Conservation (phyloP, 2,888 invertebrate genomes). For the Stenolophus ochropezus region DNA sequence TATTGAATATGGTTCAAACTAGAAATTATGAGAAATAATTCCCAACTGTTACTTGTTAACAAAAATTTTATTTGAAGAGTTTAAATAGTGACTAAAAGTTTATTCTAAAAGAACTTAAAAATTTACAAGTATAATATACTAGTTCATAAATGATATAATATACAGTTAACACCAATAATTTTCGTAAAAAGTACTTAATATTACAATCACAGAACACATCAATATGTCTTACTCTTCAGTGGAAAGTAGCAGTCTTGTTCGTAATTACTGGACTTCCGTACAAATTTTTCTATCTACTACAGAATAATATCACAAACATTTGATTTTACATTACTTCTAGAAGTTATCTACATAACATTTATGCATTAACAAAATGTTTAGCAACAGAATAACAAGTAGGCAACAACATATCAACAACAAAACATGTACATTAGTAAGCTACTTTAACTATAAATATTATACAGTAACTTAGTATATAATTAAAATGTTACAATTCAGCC, state of each 20-base stretch:
- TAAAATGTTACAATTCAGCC: not conserved
- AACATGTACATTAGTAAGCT: not conserved
- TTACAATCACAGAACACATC: slow-evolving; percentile 36
- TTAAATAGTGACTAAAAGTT: not conserved
- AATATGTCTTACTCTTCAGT: slow-evolving; percentile 10
- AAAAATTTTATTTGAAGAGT: not conserved
- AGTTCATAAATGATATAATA: slow-evolving; percentile 1
- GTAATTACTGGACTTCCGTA: slow-evolving; percentile 7
- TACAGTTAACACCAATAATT: slow-evolving; percentile 22
- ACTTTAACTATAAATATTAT: not conserved
- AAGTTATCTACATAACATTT: slow-evolving; percentile 28
- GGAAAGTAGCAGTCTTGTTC: slow-evolving; percentile 3
- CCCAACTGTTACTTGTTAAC: too few species aligned
- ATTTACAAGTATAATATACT: not conserved
- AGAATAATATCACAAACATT: slow-evolving; percentile 45
- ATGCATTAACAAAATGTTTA: not conserved
- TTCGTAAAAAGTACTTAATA: slow-evolving; percentile 26
- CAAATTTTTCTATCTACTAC: slow-evolving; percentile 16
- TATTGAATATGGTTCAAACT: too few species aligned
- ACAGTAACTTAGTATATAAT: not conserved
- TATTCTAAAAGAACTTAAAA: not conserved
- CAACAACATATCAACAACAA: not conserved
- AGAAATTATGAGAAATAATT: too few species aligned
- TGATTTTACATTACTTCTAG: slow-evolving; percentile 40
- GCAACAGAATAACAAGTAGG: not conserved